Percentiles rank a stretch among this genome's conserved stretches.
These are phyloP conservation scores for Microcebus murinus DNA, from an alignment of 2,113 vertebrate genomes.

Conservation along the genomic window DNA sequence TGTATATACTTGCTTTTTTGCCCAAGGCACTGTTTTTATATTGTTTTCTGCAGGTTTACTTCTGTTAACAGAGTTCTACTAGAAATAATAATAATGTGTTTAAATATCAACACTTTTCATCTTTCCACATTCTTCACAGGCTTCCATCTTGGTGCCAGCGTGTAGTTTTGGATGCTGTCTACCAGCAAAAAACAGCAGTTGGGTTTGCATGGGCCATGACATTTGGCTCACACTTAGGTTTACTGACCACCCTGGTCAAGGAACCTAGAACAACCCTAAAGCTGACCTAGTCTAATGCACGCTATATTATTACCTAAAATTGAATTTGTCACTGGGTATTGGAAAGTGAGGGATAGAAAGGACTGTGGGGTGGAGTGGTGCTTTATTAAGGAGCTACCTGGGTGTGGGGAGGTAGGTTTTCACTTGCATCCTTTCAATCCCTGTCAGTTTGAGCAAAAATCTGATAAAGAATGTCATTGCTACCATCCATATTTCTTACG, in stretches of 20 bases:
- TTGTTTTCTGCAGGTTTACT: not conserved
- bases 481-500: not conserved
- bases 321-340: not conserved
- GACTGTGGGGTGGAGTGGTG: not conserved
- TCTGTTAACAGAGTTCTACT: not conserved
- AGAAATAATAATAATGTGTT: not conserved
- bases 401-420: not conserved
- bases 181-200: not conserved
- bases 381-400: not conserved
- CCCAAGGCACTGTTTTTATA: not conserved
- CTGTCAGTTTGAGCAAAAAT: not conserved
- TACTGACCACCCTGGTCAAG: not conserved
- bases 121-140: not conserved
- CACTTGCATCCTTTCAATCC: not conserved
- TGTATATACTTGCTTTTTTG: not conserved
- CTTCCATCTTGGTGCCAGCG: not conserved
- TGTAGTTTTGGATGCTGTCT: not conserved
- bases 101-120: conserved; percentile 15
- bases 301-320: not conserved
- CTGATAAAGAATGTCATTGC: conserved; percentile 31
- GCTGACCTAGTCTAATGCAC: not conserved
- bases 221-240: not conserved
- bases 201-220: not conserved
- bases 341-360: not conserved
- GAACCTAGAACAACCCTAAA: not conserved